Conservation (phyloP, 2,888 invertebrate species). For the Lacanobia wlatinum region DNA sequence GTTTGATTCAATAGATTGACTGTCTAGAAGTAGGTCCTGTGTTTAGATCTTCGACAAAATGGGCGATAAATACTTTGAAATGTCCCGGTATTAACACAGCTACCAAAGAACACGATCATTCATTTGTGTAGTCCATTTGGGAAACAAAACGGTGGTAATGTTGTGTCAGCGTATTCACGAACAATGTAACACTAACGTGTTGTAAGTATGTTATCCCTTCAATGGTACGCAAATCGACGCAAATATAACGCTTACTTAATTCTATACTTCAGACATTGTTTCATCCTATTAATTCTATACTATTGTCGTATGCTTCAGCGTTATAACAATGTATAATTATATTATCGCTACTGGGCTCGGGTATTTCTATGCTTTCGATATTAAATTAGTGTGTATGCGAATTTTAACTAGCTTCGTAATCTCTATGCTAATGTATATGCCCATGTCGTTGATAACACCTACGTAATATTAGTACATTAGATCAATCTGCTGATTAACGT, state of each 20-base stretch:
- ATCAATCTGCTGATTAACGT: slow-evolving; percentile 88
- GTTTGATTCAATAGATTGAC: slow-evolving; percentile 81
- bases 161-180: slow-evolving; percentile 80
- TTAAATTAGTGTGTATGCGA: slow-evolving; percentile 90
- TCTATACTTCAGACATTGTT: slow-evolving; percentile 86
- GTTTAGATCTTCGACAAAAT: slow-evolving; percentile 80
- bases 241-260: slow-evolving; percentile 88
- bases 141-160: slow-evolving; percentile 78
- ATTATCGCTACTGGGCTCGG: slow-evolving; percentile 90
- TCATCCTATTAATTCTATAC: slow-evolving; percentile 88
- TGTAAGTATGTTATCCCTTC: slow-evolving; percentile 88
- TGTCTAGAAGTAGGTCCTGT: slow-evolving; percentile 86
- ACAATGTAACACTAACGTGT: slow-evolving; percentile 85
- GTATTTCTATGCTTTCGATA: slow-evolving; percentile 91
- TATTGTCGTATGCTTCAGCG: slow-evolving; percentile 90
- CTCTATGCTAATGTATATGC: slow-evolving; percentile 90
- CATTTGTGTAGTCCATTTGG: slow-evolving; percentile 84
- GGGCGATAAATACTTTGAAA: slow-evolving; percentile 70
- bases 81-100: slow-evolving; percentile 69
- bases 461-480: slow-evolving; percentile 88
- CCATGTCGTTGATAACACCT: slow-evolving; percentile 88
- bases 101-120: slow-evolving; percentile 77
- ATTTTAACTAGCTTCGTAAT: slow-evolving; percentile 89
- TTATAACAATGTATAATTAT: slow-evolving; percentile 86
- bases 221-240: slow-evolving; percentile 85